Evolutionary conservation across 1,140 invertebrate species (phyloP).

Genomic region (Drosophila sechellia): DNA sequence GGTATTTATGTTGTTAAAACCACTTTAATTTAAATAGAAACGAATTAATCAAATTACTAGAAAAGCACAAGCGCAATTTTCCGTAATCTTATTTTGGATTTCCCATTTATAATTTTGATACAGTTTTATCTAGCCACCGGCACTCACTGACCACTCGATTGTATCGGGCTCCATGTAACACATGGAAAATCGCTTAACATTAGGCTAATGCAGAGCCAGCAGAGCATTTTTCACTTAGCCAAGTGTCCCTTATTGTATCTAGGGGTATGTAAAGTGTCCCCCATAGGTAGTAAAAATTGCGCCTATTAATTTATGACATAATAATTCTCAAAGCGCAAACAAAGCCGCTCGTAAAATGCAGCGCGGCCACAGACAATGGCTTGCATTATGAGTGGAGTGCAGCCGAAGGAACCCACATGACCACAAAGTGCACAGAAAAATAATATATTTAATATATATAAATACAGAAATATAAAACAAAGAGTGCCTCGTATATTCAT

Average conservation of each 20-base stretch:
- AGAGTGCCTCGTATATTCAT: too few relatives aligned
- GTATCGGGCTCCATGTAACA: conserved; percentile 56
- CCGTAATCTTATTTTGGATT: background rate
- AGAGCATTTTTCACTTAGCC: conserved; percentile 64
- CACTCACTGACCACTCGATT: conserved; percentile 13
- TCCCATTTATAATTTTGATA: conserved; percentile 14
- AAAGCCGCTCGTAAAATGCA: conserved; percentile 76
- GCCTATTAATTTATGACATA: conserved; percentile 82
- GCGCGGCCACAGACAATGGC: conserved; percentile 62
- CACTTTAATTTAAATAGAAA: background rate
- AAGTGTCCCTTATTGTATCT: conserved; percentile 56
- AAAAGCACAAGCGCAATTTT: conserved; percentile 1
- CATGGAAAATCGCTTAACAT: conserved; percentile 52
- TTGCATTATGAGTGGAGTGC: conserved; percentile 55
- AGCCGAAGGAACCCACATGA: conserved; percentile 50
- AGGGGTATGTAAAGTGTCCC: conserved; percentile 36
- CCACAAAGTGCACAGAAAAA: background rate
- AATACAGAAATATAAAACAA: background rate
- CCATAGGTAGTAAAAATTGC: conserved; percentile 67
- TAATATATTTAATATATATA: background rate
- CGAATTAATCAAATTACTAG: background rate
- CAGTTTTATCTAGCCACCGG: conserved; percentile 3
- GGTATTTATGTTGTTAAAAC: background rate
- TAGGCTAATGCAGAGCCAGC: conserved; percentile 66
- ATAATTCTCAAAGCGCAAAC: conserved; percentile 81